Evolutionary conservation across 2,113 vertebrate species (phyloP), one percentile per base, ranked within the genome.

Genomic region (Calyptommatus sinebrachiatus): DNA sequence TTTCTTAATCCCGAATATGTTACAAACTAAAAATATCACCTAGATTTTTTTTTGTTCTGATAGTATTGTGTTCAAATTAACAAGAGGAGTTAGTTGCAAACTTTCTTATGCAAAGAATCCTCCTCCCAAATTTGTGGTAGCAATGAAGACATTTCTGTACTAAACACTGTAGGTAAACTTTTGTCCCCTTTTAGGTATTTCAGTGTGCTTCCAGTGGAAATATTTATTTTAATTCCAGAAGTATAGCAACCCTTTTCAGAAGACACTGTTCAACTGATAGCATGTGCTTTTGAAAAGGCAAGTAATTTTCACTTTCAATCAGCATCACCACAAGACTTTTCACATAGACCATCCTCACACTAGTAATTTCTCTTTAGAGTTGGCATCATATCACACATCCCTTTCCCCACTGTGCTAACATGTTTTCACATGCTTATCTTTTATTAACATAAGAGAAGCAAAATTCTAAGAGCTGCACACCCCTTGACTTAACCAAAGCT

Each of bases 241-340:
- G 46, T 75, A 9, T 70, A 83, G 60, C 24, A 78, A 78, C 41
- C 79, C 63, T 89, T 81, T 89, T 76, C 0, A 1, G 86, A 88
- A 90, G 79, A 77, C 45, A 80, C 78, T 83, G 61, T 77, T 83
- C 85, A 79, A 79, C 67, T 83, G 85, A 69, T 78, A 87, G 84
- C 1, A 22, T 1, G 0, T 83, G 57, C 63, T 90, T 84, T 87
- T 82, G 83, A 83, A 92, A 90, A 92, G 78, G 82, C 71, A 87
- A 76, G 70, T 92, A 87, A 92, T 93, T 93, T 92, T 94, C 90
- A 83, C 93, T 94, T 95, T 89, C 91, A 94, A 91, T 95, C 90
- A 90, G 35, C 76, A 89, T 94, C 93, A 90, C 92, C 88, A 85
- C 90, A 93, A 71, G 92, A 91, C 85, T 92, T 92, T 94, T 92